Percentiles rank a stretch among this genome's conserved stretches.
Conservation (phyloP, 2,113 vertebrate species). For the Austrofundulus limnaeus region DNA sequence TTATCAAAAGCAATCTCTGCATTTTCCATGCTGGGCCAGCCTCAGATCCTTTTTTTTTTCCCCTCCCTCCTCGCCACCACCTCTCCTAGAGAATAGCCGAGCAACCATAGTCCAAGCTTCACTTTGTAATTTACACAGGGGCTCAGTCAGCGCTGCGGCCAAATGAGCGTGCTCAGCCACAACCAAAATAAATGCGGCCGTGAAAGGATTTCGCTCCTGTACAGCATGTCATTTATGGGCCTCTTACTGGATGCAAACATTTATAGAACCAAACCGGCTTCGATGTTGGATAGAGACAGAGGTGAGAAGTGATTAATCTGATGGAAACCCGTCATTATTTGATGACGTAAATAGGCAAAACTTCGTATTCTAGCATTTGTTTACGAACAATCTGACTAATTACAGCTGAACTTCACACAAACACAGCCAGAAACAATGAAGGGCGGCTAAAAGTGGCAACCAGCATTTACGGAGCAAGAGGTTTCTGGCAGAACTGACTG, state of each 20-base stretch:
- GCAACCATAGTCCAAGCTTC: conserved; percentile 46
- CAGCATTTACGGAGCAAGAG: conserved; percentile 73
- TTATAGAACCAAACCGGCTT: conserved; percentile 42
- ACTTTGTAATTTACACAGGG: conserved; percentile 78
- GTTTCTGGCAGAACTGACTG: conserved; percentile 63
- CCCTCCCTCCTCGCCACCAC: conserved; percentile 56
- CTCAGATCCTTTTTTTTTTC: conserved; percentile 57
- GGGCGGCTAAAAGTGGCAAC: conserved; percentile 76
- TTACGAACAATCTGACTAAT: conserved; percentile 46
- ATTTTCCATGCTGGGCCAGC: conserved; percentile 57
- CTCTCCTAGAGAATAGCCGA: conserved; percentile 59
- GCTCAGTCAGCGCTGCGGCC: conserved; percentile 75
- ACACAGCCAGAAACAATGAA: conserved; percentile 75
- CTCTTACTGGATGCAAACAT: conserved; percentile 42
- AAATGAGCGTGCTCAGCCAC: conserved; percentile 52
- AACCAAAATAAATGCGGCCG: conserved; percentile 72
- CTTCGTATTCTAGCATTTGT: conserved; percentile 29
- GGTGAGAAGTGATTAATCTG: conserved; percentile 32
- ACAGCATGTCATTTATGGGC: conserved; percentile 64
- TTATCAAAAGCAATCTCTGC: conserved; percentile 56
- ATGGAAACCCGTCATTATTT: conserved; percentile 15
- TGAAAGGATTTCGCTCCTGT: conserved; percentile 45
- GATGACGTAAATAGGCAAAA: conserved; percentile 21
- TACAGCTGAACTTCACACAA: conserved; percentile 58
- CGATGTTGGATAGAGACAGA: neutral